Evolutionary conservation across 2,888 invertebrate species (phyloP).

Genomic region (Ernsta delagoae): DNA sequence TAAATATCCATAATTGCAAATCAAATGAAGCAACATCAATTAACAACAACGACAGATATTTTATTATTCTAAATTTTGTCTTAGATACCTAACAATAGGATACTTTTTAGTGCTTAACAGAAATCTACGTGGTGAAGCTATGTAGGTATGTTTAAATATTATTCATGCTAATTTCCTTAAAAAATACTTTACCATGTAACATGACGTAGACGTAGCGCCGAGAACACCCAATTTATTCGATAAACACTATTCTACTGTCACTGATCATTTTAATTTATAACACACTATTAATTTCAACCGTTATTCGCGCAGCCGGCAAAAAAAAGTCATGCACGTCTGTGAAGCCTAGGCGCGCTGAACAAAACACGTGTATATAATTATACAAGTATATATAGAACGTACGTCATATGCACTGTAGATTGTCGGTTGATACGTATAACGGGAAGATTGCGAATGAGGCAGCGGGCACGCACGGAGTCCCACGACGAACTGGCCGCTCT

Average conservation of each 20-base stretch:
- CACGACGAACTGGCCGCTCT: conserved; percentile 68
- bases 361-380: conserved; percentile 49
- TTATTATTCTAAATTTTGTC: too few relatives aligned
- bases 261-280: conserved; percentile 69
- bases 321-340: conserved; percentile 12
- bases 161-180: conserved; percentile 18
- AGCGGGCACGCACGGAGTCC: too few relatives aligned
- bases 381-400: conserved; percentile 47
- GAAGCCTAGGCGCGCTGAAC: conserved; percentile 36
- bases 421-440: too few relatives aligned
- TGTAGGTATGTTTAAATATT: too few relatives aligned
- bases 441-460: too few relatives aligned
- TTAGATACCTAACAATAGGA: too few relatives aligned
- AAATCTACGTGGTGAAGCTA: too few relatives aligned
- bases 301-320: conserved; percentile 45
- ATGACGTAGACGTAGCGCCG: conserved; percentile 71
- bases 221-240: conserved; percentile 68
- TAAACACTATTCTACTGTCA: conserved; percentile 71
- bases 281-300: conserved; percentile 60
- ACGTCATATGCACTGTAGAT: conserved; percentile 50
- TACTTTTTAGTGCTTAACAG: too few relatives aligned
- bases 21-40: too few relatives aligned
- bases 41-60: too few relatives aligned
- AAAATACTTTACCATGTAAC: conserved; percentile 69
- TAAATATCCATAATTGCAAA: too few relatives aligned